Conservation (phyloP, 2,113 vertebrate species). For the Leucosticte australis region DNA sequence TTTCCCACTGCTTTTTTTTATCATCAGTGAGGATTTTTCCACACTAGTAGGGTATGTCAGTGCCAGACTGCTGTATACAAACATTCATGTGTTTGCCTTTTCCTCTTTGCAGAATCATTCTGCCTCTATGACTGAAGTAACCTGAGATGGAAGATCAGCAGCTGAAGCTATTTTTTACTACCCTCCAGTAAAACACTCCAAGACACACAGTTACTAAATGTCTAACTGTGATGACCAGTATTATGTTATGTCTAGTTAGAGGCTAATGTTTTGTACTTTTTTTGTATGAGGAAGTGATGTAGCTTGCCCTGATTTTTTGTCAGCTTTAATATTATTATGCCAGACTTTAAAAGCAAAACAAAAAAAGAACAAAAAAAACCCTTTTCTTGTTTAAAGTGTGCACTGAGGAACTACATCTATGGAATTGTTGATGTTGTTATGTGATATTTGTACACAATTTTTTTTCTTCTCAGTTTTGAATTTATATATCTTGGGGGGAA, state of each 20-base stretch:
- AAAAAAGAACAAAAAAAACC: conserved; percentile 44
- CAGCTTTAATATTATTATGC: conserved; percentile 88
- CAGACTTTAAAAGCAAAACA: conserved; percentile 78
- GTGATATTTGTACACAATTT: conserved; percentile 93
- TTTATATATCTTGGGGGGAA: conserved; percentile 72
- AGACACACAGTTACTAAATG: conserved; percentile 88
- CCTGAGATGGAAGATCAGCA: conserved; percentile 84
- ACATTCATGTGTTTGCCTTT: conserved; percentile 17
- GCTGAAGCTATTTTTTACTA: conserved; percentile 85
- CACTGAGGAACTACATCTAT: conserved; percentile 83
- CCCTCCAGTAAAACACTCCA: conserved; percentile 85
- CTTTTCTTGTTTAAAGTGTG: conserved; percentile 84
- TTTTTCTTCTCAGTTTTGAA: conserved; percentile 75
- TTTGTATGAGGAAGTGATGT: conserved; percentile 97
- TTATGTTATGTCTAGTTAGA: conserved; percentile 94
- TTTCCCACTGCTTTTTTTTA: not conserved
- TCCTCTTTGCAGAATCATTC: conserved; percentile 89
- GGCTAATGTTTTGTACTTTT: conserved; percentile 97
- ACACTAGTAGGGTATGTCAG: not conserved
- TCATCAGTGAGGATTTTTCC: not conserved
- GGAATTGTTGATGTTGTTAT: conserved; percentile 87
- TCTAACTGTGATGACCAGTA: conserved; percentile 86
- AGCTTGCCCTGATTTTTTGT: conserved; percentile 87
- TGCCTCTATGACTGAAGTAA: conserved; percentile 97
- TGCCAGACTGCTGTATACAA: not conserved